Conservation (phyloP, 1,140 invertebrate species). For the Calephelis virginiensis region DNA sequence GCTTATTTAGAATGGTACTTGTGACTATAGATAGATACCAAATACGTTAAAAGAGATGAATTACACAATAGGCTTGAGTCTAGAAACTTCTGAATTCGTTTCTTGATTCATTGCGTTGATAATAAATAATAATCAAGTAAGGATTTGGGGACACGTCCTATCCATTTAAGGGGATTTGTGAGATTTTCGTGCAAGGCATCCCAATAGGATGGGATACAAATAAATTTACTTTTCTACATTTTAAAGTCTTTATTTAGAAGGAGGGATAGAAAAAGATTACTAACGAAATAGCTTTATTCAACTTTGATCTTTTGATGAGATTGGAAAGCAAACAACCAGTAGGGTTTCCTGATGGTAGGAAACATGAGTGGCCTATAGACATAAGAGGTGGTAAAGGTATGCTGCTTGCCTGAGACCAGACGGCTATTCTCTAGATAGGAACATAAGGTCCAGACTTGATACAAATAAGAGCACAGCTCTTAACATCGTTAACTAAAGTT, state of each 20-base stretch:
- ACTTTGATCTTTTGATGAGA: too few relatives aligned
- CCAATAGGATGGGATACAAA: slow-evolving; percentile 42
- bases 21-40: neutral
- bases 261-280: neutral
- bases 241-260: slow-evolving; percentile 18
- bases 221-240: slow-evolving; percentile 21
- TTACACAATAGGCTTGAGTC: slow-evolving; percentile 10
- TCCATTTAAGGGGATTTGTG: slow-evolving; percentile 71
- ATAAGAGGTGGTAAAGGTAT: too few relatives aligned
- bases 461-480: too few relatives aligned
- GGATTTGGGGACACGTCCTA: slow-evolving; percentile 66
- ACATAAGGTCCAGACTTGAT: too few relatives aligned
- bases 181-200: slow-evolving; percentile 56
- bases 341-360: too few relatives aligned
- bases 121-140: slow-evolving; percentile 73
- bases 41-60: slow-evolving; percentile 5
- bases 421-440: too few relatives aligned
- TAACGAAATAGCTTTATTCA: neutral
- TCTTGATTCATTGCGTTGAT: slow-evolving; percentile 61
- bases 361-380: too few relatives aligned
- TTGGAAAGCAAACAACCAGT: too few relatives aligned
- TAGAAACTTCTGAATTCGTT: slow-evolving; percentile 38
- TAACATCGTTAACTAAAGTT: too few relatives aligned
- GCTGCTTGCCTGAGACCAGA: too few relatives aligned
- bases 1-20: too few relatives aligned